Percentiles rank a stretch among this genome's conserved stretches.
These are phyloP conservation scores for Sinocyclocheilus anshuiensis DNA, from an alignment of 2,113 vertebrate genomes.

Conservation along the genomic window DNA sequence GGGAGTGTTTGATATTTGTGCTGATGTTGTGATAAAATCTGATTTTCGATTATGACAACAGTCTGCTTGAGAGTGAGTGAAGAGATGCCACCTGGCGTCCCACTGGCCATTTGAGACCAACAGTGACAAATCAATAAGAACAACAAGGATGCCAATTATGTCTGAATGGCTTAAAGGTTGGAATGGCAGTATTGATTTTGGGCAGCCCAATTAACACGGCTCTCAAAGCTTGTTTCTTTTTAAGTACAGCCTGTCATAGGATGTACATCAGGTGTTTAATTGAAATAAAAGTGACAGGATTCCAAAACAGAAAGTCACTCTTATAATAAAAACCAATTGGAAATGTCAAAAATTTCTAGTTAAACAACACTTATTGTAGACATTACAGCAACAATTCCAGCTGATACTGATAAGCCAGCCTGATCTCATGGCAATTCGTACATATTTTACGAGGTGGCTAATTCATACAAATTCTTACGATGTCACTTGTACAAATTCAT, in stretches of 20 bases:
- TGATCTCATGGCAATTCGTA: too few relatives aligned
- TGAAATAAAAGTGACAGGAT: constrained; percentile 36
- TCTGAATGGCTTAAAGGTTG: constrained; percentile 64
- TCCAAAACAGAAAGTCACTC: background rate
- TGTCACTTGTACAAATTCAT: too few relatives aligned
- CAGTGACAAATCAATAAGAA: constrained; percentile 62
- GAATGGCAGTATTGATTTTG: constrained; percentile 71
- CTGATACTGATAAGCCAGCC: too few relatives aligned
- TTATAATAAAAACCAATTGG: background rate
- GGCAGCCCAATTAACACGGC: constrained; percentile 50
- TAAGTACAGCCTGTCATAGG: constrained; percentile 40
- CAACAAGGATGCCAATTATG: constrained; percentile 63
- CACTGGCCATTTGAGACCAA: constrained; percentile 49
- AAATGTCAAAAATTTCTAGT: background rate
- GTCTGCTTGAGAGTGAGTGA: background rate
- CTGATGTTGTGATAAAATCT: constrained; percentile 29
- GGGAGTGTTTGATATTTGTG: constrained; percentile 16
- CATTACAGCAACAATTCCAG: background rate
- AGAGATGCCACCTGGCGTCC: constrained; percentile 45
- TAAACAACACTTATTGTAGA: background rate
- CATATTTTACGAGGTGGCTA: too few relatives aligned
- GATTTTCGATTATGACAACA: constrained; percentile 15
- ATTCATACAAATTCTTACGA: too few relatives aligned
- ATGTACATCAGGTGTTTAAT: constrained; percentile 21
- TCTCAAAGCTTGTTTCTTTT: constrained; percentile 38